Base-by-base conservation (phyloP, 2,797 vertebrate species). In the Merluccius polli region DNA sequence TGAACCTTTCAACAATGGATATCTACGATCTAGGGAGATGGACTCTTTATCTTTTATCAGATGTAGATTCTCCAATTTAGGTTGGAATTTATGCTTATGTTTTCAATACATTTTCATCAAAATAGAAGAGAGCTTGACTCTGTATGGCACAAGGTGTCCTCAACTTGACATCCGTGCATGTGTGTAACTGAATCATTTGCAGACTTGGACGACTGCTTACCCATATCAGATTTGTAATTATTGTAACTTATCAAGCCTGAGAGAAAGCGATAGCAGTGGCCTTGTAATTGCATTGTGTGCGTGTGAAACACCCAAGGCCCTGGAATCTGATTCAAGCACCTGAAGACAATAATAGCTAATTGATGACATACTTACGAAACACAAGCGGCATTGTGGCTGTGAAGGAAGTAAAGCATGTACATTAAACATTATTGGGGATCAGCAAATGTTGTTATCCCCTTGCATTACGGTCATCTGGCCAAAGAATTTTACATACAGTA, bases 261-360 rank as follows among this genome's bases (percentile, higher is more conserved):
- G 77, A 82, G 73, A 82, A 86, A 85, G 63, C 0, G 77, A 90
- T 82, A 36, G 31, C n/a, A 3, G 41, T 65, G 72, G 85, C 87
- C 89, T 87, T 78, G 67, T 65, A 59, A 1, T 21, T n/a, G 21
- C 68, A 71, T 84, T 82, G 78, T 84, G 70, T 32, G 10, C 21
- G 4, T 18, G 44, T 52, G 69, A 65, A 70, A 72, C 68, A 67
- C 77, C 31, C 71, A 29, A 76, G 75, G 21, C 52, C 6, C 36
- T 75, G 79, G n/a, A 88, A 83, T 74, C 77, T 78, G 82, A 84
- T 68, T 73, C 69, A 79, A 35, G 63, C 41, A 48, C 71, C 27
- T 21, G 12, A 75, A 29, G 35, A 24, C 13, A 2, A 67, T 71
- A 29, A 0, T 72, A 52, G 30, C 38, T 69, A 63, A 68, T 59